Evolutionary conservation across 2,888 invertebrate genomes (phyloP), one percentile per base, ranked within the genome.

Genomic region (Rosalia funebris): DNA sequence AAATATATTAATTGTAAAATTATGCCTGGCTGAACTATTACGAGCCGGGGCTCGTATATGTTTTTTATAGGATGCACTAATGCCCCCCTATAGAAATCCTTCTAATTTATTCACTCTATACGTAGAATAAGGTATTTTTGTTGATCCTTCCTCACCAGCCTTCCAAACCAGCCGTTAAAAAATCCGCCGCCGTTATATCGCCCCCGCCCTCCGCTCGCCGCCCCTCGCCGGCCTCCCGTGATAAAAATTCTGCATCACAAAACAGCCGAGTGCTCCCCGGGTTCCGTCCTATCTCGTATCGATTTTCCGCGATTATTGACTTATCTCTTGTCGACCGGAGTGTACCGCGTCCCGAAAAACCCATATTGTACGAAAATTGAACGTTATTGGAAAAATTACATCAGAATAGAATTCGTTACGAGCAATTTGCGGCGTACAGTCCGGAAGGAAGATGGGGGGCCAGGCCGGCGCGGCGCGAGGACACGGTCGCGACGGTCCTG

Each of bases 351-450:
- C 50, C 60, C 60, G 57, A 62, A 61, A 65, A 68, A 68, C 60
- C 62, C 65, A 65, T 69, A 70, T 70, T 66, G 67, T 67, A 69
- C 72, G 68, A 73, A 77, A 77, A 77, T 77, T 77, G 74, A 62
- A 76, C 77, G 70, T 77, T 77, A 79, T 78, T 77, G 77, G 76
- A 78, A 79, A 78, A 78, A 78, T 78, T 78, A 77, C 66, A 61
- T 68, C 71, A 75, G 77, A 78, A 78, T 77, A 77, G 77, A 74
- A 74, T 79, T 79, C 78, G 77, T 78, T 79, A 79, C 73, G 71
- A 75, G 62, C 77, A 76, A 78, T 78, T 77, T 77, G 77, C 63
- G 77, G 77, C 70, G 72, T 76, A 75, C 72, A 75, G 62, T 74
- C 74, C 42, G 66, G 60, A 56, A 45, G 44, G 50, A 37, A 53